Conservation (phyloP, 2,113 vertebrate genomes). For the Heptranchias perlo region DNA sequence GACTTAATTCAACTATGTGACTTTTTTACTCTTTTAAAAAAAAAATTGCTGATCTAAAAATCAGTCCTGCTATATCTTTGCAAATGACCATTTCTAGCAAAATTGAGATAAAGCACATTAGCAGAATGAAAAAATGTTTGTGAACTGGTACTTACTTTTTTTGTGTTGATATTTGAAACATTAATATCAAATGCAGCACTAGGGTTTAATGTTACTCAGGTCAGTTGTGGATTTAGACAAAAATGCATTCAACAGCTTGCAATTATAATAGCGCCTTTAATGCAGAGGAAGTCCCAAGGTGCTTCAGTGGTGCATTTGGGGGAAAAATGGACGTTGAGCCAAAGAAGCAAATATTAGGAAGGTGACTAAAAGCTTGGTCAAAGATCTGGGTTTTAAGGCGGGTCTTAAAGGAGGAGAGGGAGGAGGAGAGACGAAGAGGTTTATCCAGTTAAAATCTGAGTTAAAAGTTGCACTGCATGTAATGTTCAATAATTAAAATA, state of each 20-base stretch:
- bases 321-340: not conserved
- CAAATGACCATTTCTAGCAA: not conserved
- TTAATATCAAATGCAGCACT: not conserved
- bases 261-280: not conserved
- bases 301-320: not conserved
- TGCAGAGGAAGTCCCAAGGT: not conserved
- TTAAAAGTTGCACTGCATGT: not conserved
- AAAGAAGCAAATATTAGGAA: not conserved
- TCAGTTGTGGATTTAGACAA: not conserved
- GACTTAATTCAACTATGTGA: not conserved
- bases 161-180: not conserved
- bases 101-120: not conserved
- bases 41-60: not conserved
- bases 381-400: not conserved
- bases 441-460: not conserved
- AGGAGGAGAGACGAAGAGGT: not conserved
- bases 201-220: not conserved
- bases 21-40: not conserved
- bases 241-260: not conserved
- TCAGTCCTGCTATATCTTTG: not conserved
- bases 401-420: not conserved
- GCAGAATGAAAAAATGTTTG: not conserved
- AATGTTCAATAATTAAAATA: not conserved
- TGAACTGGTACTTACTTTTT: not conserved
- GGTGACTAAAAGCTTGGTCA: not conserved